Base-by-base conservation (phyloP, 2,113 vertebrate species). In the Entelurus aequoreus region DNA sequence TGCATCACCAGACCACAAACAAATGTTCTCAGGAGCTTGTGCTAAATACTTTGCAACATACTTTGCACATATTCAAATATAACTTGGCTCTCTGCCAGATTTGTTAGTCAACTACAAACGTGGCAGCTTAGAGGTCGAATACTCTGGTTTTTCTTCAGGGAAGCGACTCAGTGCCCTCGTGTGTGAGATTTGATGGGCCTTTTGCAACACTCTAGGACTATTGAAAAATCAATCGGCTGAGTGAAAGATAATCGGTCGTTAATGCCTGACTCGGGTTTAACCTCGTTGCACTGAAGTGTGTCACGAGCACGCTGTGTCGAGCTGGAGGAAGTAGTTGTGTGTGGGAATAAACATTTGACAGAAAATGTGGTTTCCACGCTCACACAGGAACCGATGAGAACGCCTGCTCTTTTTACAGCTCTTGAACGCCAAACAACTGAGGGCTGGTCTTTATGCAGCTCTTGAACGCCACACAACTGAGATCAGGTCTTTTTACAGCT, bases 311-410 rank as follows among this genome's bases (percentile, higher is more conserved):
- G 42, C 8, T 8, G 12, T 44, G 19, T 48, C 36, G 21, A 6
- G 14, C 28, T 48, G 8, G 48, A 62, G 49, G 28, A 76, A 75
- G 44, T 42, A 19, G 9, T 6, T 68, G 28, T 28, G 28, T 28
- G 77, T 71, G 84, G 75, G 80, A 60, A 57, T 49, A 28, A n/a
- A 49, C 9, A 47, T 12, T 61, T n/a, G 55, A 46, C n/a, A 63
- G 21, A 69, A 54, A 72, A 59, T 78, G 62, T 42, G 71, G 71
- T 58, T 54, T 40, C 5, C 79, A 53, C 50, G 1, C 55, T 72
- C 16, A 44, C 55, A 37, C 58, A 56, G 40, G 16, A 66, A 62
- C 44, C 66, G 61, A 63, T 52, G 50, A 54, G 46, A 69, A 68
- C 62, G n/a, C 4, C 48, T 50, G 54, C 54, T 63, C 59, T 65